Evolutionary conservation across 2,888 invertebrate genomes (phyloP).

Genomic region (Prosopocoilus inquinatus): DNA sequence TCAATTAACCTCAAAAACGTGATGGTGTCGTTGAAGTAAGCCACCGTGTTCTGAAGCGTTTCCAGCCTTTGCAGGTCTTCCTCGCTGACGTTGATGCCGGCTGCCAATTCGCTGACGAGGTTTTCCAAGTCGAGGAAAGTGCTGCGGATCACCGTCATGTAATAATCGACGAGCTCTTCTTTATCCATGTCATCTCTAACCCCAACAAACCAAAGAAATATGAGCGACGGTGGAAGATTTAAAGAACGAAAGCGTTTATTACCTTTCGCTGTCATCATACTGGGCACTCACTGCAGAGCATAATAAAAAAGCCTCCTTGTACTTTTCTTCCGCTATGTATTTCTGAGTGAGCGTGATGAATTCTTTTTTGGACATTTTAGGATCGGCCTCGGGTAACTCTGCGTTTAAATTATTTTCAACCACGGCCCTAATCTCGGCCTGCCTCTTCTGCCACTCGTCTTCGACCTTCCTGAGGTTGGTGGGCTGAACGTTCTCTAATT

Average conservation of each 20-base stretch:
- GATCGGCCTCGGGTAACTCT: conserved; percentile 12
- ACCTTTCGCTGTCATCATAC: conserved; percentile 7
- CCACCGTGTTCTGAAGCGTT: conserved; percentile 55
- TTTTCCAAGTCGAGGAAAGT: conserved; percentile 29
- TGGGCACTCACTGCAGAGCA: conserved; percentile 21
- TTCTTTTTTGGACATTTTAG: conserved; percentile 16
- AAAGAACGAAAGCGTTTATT: not conserved
- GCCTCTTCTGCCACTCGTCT: conserved; percentile 55
- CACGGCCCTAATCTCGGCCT: conserved; percentile 52
- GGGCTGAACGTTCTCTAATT: not conserved
- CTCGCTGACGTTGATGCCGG: conserved; percentile 5
- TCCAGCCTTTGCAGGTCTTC: conserved; percentile 49
- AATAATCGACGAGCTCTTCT: conserved; percentile 30
- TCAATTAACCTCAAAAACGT: conserved; percentile 44
- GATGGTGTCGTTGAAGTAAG: conserved; percentile 63
- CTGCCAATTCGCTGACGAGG: not conserved
- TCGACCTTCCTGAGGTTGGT: conserved; percentile 46
- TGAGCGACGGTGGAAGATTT: not conserved
- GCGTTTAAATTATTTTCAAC: conserved; percentile 50
- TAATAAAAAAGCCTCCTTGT: conserved; percentile 53
- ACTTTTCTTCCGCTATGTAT: conserved; percentile 53
- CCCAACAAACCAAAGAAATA: not conserved
- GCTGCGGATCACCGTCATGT: conserved; percentile 28
- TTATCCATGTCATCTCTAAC: conserved; percentile 25
- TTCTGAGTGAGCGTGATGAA: conserved; percentile 43